Evolutionary conservation across 2,113 vertebrate species (phyloP).

Genomic region (Podarcis raffonei): DNA sequence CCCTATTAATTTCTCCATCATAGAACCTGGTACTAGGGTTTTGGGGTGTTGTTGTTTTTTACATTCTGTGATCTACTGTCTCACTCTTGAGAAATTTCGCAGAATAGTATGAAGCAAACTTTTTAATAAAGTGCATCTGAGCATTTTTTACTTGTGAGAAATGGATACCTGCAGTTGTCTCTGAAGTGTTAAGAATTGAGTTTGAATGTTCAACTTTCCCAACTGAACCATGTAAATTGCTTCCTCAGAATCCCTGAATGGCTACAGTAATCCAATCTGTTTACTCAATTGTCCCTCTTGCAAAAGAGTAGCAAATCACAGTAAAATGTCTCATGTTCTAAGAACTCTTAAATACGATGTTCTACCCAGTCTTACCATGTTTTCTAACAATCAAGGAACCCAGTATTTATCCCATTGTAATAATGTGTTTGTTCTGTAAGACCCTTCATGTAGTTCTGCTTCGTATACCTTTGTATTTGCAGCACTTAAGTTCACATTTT

Average conservation of each 20-base stretch:
- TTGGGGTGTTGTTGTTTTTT: background rate
- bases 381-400: background rate
- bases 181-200: background rate
- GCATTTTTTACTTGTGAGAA: background rate
- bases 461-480: background rate
- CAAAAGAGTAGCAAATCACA: background rate
- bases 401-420: background rate
- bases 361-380: background rate
- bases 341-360: background rate
- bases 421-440: background rate
- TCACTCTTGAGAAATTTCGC: background rate
- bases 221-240: background rate
- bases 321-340: background rate
- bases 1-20: background rate
- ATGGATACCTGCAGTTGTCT: background rate
- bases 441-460: background rate
- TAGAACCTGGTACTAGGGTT: background rate
- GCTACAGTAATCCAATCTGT: background rate
- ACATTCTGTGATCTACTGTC: background rate
- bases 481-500: slow-evolving; percentile 11
- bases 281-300: background rate
- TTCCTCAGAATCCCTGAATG: background rate
- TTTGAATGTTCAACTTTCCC: background rate
- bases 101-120: background rate
- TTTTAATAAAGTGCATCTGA: background rate